Evolutionary conservation across 2,113 vertebrate species (phyloP).

Genomic region (Paratilapia polleni): DNA sequence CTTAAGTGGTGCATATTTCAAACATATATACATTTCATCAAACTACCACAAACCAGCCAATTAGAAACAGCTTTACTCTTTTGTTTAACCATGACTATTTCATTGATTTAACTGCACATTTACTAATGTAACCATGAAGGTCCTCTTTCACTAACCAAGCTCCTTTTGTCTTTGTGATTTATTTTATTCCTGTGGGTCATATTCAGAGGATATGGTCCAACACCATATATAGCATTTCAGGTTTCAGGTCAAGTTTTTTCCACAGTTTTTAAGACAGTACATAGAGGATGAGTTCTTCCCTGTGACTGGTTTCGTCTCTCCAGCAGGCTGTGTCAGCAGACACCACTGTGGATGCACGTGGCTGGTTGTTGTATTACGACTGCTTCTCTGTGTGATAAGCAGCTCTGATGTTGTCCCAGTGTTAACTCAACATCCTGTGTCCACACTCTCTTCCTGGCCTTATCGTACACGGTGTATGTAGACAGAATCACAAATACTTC

Average conservation of each 20-base stretch:
- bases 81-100: background rate
- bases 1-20: background rate
- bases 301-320: background rate
- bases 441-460: constrained; percentile 67
- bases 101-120: too few relatives aligned
- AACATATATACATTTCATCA: constrained; percentile 21
- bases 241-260: too few relatives aligned
- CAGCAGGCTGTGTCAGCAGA: constrained; percentile 20
- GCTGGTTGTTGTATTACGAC: constrained; percentile 30
- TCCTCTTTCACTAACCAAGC: background rate
- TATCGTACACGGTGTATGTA: constrained; percentile 56
- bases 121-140: background rate
- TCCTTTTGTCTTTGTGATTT: background rate
- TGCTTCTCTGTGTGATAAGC: constrained; percentile 54
- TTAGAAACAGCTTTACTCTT: background rate
- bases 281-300: background rate
- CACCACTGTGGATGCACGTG: constrained; percentile 28
- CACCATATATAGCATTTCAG: background rate
- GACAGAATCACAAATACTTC: constrained; percentile 71
- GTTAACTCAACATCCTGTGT: constrained; percentile 72
- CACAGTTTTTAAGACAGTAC: background rate
- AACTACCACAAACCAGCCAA: constrained; percentile 5
- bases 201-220: background rate
- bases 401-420: constrained; percentile 62
- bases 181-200: background rate